Evolutionary conservation across 2,797 vertebrate species (phyloP).

Genomic region (Xerus rutilus): DNA sequence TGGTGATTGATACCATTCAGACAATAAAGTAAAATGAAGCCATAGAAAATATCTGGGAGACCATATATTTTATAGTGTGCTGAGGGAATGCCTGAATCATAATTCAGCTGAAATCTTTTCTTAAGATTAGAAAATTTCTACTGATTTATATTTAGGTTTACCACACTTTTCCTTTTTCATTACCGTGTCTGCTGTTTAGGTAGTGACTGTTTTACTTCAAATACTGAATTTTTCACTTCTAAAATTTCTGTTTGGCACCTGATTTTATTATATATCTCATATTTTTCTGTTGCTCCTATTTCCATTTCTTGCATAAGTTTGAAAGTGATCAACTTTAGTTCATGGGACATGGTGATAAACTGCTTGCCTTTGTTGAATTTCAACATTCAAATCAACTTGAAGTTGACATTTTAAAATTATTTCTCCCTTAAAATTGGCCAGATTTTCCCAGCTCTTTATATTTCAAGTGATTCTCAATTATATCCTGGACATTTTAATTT

Average conservation of each 20-base stretch:
- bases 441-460: not conserved
- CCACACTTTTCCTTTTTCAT: not conserved
- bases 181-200: not conserved
- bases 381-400: not conserved
- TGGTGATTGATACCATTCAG: not conserved
- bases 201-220: not conserved
- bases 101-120: not conserved
- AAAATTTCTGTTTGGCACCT: not conserved
- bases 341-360: not conserved
- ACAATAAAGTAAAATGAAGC: not conserved
- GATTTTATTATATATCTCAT: not conserved
- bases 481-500: not conserved
- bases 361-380: not conserved
- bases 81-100: not conserved
- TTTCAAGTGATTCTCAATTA: not conserved
- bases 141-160: not conserved
- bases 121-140: not conserved
- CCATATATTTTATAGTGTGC: not conserved
- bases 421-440: not conserved
- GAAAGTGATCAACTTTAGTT: not conserved
- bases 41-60: not conserved
- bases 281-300: not conserved
- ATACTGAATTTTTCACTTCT: not conserved
- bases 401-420: not conserved
- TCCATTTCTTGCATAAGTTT: not conserved